Base-by-base conservation (phyloP, 2,113 vertebrate species). In the Gorsachius goisagi region DNA sequence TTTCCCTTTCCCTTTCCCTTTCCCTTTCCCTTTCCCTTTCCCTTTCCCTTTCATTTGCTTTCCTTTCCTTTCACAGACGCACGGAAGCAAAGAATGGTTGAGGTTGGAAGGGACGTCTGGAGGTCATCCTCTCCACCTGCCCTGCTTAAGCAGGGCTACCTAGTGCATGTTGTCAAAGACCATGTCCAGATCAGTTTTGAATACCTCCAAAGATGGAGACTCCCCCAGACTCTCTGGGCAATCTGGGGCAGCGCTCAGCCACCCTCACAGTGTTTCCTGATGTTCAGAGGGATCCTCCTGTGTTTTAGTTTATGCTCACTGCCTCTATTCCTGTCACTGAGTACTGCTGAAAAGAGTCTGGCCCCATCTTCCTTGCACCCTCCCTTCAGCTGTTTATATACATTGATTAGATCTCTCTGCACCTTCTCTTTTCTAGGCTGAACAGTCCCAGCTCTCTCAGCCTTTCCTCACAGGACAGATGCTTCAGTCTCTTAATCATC, bases 1-100 rank as follows among this genome's bases (percentile, higher is more conserved):
- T 0, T 45, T 39, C 19, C 6, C 6, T 11, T 35, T 66, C 35
- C 14, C 7, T 0, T 30, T 21, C 17, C 3, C 14, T 26, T 19
- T 18, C 19, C 16, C 5, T 44, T 35, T 6, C 8, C 11, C 6
- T 55, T 30, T 5, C 14, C 11, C 24, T 39, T 28, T 28, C 47
- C 19, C 9, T 49, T 45, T 50, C 17, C 0, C 9, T 19, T 1
- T 37, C 22, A 39, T 39, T 41, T 13, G 12, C 39, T 50, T 21
- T 26, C 33, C 9, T 63, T 56, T 41, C 22, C n/a, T 30, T 69
- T 50, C n/a, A 22, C 32, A 58, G 20, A 58, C 33, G 10, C 53
- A 30, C 26, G 27, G 16, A 50, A 33, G 6, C 19, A 66, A 20
- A 35, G 74, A 63, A 71, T 9, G 7, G 7, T 18, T 64, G 21